Evolutionary conservation across 2,113 vertebrate genomes (phyloP).

Genomic region (Aspiorhynchus laticeps): DNA sequence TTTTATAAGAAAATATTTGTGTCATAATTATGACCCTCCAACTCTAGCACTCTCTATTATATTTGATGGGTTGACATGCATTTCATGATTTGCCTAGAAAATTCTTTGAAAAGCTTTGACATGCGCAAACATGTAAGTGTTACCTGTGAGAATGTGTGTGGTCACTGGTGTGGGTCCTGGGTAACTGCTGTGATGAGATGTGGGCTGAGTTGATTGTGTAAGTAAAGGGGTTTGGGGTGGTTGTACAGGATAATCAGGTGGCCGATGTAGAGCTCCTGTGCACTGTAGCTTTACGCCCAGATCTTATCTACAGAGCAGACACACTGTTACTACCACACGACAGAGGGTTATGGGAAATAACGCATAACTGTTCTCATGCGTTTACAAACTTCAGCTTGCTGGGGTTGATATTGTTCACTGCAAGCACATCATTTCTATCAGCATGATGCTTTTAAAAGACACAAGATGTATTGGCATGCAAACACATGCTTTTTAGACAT

Average conservation of each 20-base stretch:
- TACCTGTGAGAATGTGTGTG: slow-evolving; percentile 50
- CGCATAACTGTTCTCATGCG: slow-evolving; percentile 45
- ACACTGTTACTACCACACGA: slow-evolving; percentile 34
- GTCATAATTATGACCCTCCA: too few species aligned
- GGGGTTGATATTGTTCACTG: background rate
- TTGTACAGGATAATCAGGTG: slow-evolving; percentile 94
- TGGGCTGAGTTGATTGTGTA: slow-evolving; percentile 75
- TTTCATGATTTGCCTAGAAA: background rate
- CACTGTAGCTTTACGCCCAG: slow-evolving; percentile 94
- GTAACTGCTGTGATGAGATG: slow-evolving; percentile 86
- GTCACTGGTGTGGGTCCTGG: slow-evolving; percentile 52
- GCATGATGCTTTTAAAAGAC: slow-evolving; percentile 24
- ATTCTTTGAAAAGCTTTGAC: background rate
- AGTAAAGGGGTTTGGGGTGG: slow-evolving; percentile 24
- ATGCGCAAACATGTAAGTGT: background rate
- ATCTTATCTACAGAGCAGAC: slow-evolving; percentile 84
- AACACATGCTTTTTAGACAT: slow-evolving; percentile 36
- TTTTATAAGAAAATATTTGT: too few species aligned
- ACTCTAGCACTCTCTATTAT: too few species aligned
- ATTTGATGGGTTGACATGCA: too few species aligned
- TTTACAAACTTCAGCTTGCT: background rate
- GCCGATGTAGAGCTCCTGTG: slow-evolving; percentile 95
- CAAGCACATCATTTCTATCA: slow-evolving; percentile 28
- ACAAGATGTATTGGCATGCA: slow-evolving; percentile 42
- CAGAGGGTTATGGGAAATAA: slow-evolving; percentile 34